phyloP scores from a whole-genome alignment of 2,888 invertebrate genomes.

The Drosophila meridiana region DNA sequence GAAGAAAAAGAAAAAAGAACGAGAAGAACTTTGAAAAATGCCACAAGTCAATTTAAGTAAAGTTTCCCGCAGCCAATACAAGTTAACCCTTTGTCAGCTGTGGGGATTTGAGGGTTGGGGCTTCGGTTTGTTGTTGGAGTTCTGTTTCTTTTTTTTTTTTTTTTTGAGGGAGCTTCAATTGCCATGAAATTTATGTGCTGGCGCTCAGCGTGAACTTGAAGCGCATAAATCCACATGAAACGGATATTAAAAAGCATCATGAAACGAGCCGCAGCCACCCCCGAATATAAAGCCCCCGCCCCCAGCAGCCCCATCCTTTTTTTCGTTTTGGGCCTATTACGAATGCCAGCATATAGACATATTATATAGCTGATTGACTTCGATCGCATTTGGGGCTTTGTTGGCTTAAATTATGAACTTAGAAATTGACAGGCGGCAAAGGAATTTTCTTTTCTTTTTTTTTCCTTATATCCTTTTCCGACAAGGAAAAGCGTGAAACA shows the following conservation, averaged over 20 bases:
- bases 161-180: constrained; percentile 64
- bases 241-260: constrained; percentile 77
- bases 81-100: constrained; percentile 64
- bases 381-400: constrained; percentile 59
- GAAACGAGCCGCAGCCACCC: constrained; percentile 56
- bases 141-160: background rate
- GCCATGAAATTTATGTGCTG: constrained; percentile 77
- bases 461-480: too few species aligned
- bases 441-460: constrained; percentile 21
- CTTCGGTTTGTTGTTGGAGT: constrained; percentile 21
- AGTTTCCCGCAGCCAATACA: constrained; percentile 45
- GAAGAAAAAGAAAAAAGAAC: background rate
- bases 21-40: constrained; percentile 67
- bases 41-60: constrained; percentile 73
- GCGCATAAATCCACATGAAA: constrained; percentile 76
- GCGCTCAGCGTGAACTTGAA: constrained; percentile 76
- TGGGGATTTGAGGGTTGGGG: constrained; percentile 7
- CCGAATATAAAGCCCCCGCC: constrained; percentile 13
- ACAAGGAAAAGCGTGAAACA: background rate
- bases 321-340: constrained; percentile 1
- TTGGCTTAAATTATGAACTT: constrained; percentile 72
- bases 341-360: constrained; percentile 39
- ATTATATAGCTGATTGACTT: constrained; percentile 76
- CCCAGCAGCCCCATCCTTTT: background rate
- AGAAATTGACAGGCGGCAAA: constrained; percentile 66